These are phyloP conservation scores for Phaedon cochleariae DNA, from an alignment of 2,888 invertebrate species.

Conservation along the genomic window DNA sequence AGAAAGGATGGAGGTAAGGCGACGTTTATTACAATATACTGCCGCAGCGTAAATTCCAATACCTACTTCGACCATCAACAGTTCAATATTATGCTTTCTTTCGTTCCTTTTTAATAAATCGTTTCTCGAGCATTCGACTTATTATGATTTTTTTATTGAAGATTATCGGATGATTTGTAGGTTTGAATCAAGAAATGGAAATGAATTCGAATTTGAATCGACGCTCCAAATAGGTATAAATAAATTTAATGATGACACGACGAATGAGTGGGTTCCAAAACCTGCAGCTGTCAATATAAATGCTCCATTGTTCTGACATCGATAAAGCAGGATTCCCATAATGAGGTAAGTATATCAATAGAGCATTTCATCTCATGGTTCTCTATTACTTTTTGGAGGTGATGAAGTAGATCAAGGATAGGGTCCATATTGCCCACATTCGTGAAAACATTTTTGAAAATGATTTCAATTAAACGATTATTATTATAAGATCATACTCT, in stretches of 20 bases:
- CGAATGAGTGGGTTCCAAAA: background rate
- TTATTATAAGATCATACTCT: too few species aligned
- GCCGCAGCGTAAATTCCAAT: constrained; percentile 49
- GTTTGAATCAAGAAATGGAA: constrained; percentile 17
- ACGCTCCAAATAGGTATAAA: background rate
- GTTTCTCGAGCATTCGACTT: constrained; percentile 29
- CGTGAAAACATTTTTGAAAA: too few species aligned
- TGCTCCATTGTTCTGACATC: too few species aligned
- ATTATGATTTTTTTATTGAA: constrained; percentile 35
- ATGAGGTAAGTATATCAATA: too few species aligned
- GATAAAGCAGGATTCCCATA: too few species aligned
- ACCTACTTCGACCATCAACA: constrained; percentile 47
- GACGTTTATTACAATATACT: constrained; percentile 59
- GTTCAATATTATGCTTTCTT: constrained; percentile 44
- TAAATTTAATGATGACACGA: background rate
- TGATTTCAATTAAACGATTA: too few species aligned
- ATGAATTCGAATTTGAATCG: constrained; percentile 6
- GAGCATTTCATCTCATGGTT: too few species aligned
- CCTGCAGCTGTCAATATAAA: background rate
- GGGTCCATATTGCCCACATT: too few species aligned
- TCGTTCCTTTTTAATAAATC: constrained; percentile 25
- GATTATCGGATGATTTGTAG: constrained; percentile 31
- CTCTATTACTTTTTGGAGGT: too few species aligned
- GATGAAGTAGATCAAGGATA: too few species aligned
- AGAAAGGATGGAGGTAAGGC: constrained; percentile 45